These are phyloP conservation scores for Clitarchus hookeri DNA, from an alignment of 2,888 invertebrate species.

Conservation along the genomic window DNA sequence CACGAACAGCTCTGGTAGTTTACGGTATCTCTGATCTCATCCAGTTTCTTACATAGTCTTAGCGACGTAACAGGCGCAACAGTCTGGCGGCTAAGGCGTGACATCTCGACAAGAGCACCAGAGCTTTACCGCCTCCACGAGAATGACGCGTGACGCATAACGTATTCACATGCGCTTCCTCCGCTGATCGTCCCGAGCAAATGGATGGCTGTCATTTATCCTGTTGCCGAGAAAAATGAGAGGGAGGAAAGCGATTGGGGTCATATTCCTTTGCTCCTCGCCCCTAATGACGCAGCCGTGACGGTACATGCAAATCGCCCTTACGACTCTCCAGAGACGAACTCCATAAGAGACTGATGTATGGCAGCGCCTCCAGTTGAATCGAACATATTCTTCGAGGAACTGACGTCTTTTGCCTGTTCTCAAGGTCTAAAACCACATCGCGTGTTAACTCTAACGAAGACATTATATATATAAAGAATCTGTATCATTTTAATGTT, in stretches of 20 bases:
- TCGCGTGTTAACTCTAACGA: no score
- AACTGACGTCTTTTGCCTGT: no score
- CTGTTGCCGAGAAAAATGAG: background rate
- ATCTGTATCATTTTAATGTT: no score
- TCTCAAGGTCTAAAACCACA: no score
- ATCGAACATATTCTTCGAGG: background rate
- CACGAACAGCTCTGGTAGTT: no score
- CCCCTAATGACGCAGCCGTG: constrained; percentile 7
- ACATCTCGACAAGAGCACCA: no score
- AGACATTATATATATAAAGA: no score
- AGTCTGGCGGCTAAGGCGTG: no score
- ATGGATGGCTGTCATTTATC: background rate
- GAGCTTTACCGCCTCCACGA: background rate
- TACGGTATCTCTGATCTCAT: no score
- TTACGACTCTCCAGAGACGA: background rate
- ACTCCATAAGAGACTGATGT: background rate
- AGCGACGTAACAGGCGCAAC: no score
- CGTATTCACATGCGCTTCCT: background rate
- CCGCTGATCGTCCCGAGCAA: background rate
- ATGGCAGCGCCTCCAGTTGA: background rate
- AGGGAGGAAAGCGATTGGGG: background rate
- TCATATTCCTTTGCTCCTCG: constrained; percentile 14
- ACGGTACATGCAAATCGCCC: background rate
- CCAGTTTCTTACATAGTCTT: no score
- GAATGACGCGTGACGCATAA: background rate